Conservation (phyloP, 2,113 vertebrate species). For the Myrmecophaga tridactyla region DNA sequence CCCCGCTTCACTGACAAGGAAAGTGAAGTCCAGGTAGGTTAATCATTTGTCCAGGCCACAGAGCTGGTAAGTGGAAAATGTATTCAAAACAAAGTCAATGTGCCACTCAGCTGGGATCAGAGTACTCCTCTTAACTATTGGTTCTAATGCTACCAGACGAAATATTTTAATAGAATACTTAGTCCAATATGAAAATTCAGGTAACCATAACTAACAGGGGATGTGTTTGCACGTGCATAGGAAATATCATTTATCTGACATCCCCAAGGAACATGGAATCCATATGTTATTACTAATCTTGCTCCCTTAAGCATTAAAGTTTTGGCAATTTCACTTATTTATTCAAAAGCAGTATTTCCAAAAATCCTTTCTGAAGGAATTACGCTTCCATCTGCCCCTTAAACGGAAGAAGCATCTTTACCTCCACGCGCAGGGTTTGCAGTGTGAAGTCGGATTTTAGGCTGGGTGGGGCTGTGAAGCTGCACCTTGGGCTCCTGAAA, state of each 20-base stretch:
- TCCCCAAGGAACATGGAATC: not conserved
- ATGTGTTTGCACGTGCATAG: not conserved
- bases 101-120: not conserved
- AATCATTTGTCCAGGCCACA: not conserved
- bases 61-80: not conserved
- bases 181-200: not conserved
- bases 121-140: not conserved
- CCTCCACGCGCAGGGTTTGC: not conserved
- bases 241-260: not conserved
- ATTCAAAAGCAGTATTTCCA: constrained; percentile 19
- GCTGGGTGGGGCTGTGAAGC: accelerated
- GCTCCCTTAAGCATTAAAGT: not conserved
- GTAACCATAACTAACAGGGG: not conserved
- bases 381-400: not conserved
- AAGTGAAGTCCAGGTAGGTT: not conserved
- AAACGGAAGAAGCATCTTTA: not conserved
- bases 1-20: not conserved
- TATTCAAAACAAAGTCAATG: not conserved
- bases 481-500: not conserved
- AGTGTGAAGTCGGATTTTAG: accelerated
- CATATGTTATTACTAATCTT: constrained; percentile 19
- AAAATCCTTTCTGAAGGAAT: not conserved
- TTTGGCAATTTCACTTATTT: not conserved
- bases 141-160: not conserved
- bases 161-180: not conserved